Percentiles rank a stretch among this genome's conserved stretches.
Conservation (phyloP, 2,113 vertebrate species). For the Sylvietta virens region DNA sequence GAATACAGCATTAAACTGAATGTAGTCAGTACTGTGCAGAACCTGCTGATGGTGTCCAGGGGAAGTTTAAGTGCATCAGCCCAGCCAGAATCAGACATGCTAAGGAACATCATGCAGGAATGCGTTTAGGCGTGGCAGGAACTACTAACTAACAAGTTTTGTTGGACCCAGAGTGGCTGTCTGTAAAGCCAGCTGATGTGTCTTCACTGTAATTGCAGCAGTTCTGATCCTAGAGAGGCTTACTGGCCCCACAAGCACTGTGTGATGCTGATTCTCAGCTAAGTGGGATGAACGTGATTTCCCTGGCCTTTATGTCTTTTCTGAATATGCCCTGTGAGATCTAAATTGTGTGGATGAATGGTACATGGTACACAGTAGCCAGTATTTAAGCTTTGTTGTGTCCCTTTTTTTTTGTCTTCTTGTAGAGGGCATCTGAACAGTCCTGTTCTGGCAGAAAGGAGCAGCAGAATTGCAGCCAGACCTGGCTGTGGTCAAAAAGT, state of each 20-base stretch:
- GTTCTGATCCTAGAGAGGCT: not conserved
- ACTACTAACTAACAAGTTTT: not conserved
- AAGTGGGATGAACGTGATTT: not conserved
- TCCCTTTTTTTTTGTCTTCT: not conserved
- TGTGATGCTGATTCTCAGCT: not conserved
- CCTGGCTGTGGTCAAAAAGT: not conserved
- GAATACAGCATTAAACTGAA: not conserved
- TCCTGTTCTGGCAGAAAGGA: constrained; percentile 27
- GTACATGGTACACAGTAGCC: not conserved
- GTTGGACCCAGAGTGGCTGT: not conserved
- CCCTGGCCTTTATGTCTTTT: not conserved
- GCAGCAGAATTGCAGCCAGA: constrained; percentile 6
- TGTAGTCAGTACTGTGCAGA: not conserved
- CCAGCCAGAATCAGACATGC: not conserved
- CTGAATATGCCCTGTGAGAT: not conserved
- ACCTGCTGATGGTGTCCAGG: not conserved
- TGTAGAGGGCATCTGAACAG: constrained; percentile 47
- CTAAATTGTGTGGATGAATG: not conserved
- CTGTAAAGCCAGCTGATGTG: not conserved
- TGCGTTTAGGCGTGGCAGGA: not conserved
- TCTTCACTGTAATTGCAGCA: not conserved
- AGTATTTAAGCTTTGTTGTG: not conserved
- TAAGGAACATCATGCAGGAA: not conserved
- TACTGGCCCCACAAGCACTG: not conserved
- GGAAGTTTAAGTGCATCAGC: not conserved